phyloP scores from a whole-genome alignment of 2,113 vertebrate genomes.

The Aviceda subcristata region DNA sequence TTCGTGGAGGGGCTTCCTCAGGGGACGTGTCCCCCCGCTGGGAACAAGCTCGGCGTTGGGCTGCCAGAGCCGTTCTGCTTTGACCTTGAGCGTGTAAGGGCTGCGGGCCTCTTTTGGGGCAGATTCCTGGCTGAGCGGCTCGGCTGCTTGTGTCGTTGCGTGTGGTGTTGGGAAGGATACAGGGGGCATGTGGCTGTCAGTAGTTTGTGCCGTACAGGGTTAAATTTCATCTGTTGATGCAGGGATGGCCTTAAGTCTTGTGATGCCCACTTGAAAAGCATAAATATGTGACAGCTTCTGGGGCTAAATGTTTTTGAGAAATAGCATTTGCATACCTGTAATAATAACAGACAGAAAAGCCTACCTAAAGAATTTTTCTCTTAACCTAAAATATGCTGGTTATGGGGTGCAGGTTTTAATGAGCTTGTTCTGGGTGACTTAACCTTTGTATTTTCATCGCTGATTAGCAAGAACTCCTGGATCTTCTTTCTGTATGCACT shows the following conservation, averaged over 20 bases:
- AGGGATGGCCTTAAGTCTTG: neutral
- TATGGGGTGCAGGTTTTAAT: neutral
- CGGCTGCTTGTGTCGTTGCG: neutral
- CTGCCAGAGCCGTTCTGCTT: neutral
- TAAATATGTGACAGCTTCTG: neutral
- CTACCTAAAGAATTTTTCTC: neutral
- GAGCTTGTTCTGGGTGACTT: neutral
- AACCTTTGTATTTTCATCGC: neutral
- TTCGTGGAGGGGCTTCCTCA: neutral
- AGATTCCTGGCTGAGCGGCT: neutral
- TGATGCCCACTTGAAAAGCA: neutral
- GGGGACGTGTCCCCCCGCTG: neutral
- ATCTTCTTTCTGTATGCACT: neutral
- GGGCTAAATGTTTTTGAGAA: neutral
- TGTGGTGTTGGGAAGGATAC: neutral
- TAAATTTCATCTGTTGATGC: slow-evolving; percentile 5
- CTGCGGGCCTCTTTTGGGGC: neutral
- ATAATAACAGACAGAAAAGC: neutral
- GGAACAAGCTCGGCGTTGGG: neutral
- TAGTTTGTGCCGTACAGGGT: neutral
- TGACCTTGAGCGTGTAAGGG: slow-evolving; percentile 7
- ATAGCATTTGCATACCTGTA: neutral
- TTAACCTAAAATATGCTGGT: neutral
- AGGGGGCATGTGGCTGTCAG: fast-evolving
- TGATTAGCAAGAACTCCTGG: neutral